Percentiles rank a stretch among this genome's conserved stretches.
These are phyloP conservation scores for Drosophila mettleri DNA, from an alignment of 2,888 invertebrate genomes.

Conservation along the genomic window DNA sequence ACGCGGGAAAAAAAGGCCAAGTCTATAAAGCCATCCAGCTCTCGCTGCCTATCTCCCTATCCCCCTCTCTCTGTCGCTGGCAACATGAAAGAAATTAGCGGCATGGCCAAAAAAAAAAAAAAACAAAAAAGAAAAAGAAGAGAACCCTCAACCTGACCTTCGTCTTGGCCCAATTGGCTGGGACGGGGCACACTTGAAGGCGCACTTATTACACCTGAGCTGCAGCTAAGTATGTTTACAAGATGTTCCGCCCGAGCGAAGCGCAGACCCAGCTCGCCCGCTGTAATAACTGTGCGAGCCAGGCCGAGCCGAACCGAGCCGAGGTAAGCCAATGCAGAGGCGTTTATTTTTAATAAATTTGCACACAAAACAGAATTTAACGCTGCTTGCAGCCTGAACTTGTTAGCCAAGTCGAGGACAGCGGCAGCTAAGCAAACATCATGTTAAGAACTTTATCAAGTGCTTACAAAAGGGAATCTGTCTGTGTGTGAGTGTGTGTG, in stretches of 20 bases:
- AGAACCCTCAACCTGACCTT: slow-evolving; percentile 48
- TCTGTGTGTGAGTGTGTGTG: background rate
- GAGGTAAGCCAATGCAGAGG: slow-evolving; percentile 8
- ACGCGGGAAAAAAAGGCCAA: slow-evolving; percentile 32
- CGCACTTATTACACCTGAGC: slow-evolving; percentile 77
- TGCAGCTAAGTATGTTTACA: slow-evolving; percentile 79
- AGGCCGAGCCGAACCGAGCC: no score
- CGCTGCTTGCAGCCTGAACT: background rate
- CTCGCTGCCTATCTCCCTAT: background rate
- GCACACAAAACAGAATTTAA: slow-evolving; percentile 41
- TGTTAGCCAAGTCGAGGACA: background rate
- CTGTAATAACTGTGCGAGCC: background rate
- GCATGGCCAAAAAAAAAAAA: slow-evolving; percentile 68
- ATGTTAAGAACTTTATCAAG: slow-evolving; percentile 11
- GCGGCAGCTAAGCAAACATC: slow-evolving; percentile 8
- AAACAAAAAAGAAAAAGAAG: no score
- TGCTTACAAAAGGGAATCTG: background rate
- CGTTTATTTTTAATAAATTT: slow-evolving; percentile 75
- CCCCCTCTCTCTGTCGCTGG: background rate
- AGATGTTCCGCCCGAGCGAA: slow-evolving; percentile 69
- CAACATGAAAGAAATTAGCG: slow-evolving; percentile 77
- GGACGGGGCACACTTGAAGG: slow-evolving; percentile 66
- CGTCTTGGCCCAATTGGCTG: slow-evolving; percentile 6
- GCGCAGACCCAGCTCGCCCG: slow-evolving; percentile 1
- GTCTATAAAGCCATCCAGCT: slow-evolving; percentile 1